Evolutionary conservation across 2,113 vertebrate species (phyloP).

Genomic region (Nothobranchius kuhntae): DNA sequence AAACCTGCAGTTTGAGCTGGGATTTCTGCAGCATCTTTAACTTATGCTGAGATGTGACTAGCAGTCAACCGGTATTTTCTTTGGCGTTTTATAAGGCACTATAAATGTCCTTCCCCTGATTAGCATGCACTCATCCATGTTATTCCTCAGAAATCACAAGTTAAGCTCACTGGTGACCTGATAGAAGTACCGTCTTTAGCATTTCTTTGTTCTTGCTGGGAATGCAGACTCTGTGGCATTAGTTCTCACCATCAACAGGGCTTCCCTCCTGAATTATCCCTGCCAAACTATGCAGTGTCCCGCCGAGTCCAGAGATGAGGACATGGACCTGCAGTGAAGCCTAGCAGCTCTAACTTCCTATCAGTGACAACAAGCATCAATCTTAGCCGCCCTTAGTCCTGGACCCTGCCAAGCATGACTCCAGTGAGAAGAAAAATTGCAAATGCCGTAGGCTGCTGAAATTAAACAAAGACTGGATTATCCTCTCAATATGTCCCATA

Average conservation of each 20-base stretch:
- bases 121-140: slow-evolving; percentile 27
- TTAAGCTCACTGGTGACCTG: slow-evolving; percentile 38
- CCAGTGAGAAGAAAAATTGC: slow-evolving; percentile 71
- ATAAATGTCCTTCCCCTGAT: slow-evolving; percentile 32
- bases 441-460: slow-evolving; percentile 60
- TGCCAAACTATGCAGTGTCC: slow-evolving; percentile 91
- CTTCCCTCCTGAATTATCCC: slow-evolving; percentile 86
- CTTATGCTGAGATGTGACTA: background rate
- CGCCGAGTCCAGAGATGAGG: slow-evolving; percentile 85
- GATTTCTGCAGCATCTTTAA: background rate
- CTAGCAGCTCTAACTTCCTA: slow-evolving; percentile 90
- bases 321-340: slow-evolving; percentile 87
- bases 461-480: slow-evolving; percentile 86
- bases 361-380: slow-evolving; percentile 90
- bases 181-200: slow-evolving; percentile 61
- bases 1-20: background rate
- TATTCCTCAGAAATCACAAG: slow-evolving; percentile 32
- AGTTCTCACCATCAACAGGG: slow-evolving; percentile 85
- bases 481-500: slow-evolving; percentile 71
- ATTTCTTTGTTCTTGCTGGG: slow-evolving; percentile 75
- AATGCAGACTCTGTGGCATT: slow-evolving; percentile 83
- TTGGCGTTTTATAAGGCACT: background rate
- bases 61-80: background rate
- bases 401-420: slow-evolving; percentile 67
- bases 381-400: slow-evolving; percentile 84